Base-by-base conservation (phyloP, 2,113 vertebrate species). In the Entosphenus tridentatus region DNA sequence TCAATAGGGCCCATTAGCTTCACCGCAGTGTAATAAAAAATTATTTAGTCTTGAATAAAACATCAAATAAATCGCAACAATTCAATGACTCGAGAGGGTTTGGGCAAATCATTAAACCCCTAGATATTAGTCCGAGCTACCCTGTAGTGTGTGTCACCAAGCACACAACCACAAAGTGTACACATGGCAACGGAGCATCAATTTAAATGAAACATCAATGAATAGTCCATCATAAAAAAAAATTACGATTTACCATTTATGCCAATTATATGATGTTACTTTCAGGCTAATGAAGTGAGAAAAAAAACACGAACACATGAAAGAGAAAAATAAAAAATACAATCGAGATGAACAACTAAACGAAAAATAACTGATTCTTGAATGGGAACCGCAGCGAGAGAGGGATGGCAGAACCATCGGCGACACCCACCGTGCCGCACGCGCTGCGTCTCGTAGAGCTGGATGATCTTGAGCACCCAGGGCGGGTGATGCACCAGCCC, bases 381-480 rank as follows among this genome's bases (percentile, higher is more conserved):
- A 14, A 18, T 62, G 58, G 13, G 13, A 18, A 14, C 8, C 18
- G 58, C 13, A 62, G 58, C 13, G 18, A 62, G 18, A 62, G 58
- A 18, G 58, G 3, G 13, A 62, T 62, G 58, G 58, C 39, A 5
- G 39, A 7, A 7, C 39, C 6, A 70, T 57, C 16, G 16, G 59
- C 11, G 55, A n/a, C 39, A 11, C 78, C 77, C 73, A 87, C 85
- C 84, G 54, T 87, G 84, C 73, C 85, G 80, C 72, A 86, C 84
- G 72, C 10, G 75, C 57, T 86, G 84, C 2, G 85, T 85, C 80
- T 87, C 85, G 8, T 84, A 87, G 12, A 87, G 80, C 69, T 87
- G 86, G 70, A 87, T 80, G 72, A 87, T 78, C 74, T 86, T 87
- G 73, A 87, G 82, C 74, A 80, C 80, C 86, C 86, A 87, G 2